Percentiles rank a stretch among this genome's conserved stretches.
phyloP scores from a whole-genome alignment of 35 echinoderm and acorn worm genomes.

The Nesometra sesokonis region DNA sequence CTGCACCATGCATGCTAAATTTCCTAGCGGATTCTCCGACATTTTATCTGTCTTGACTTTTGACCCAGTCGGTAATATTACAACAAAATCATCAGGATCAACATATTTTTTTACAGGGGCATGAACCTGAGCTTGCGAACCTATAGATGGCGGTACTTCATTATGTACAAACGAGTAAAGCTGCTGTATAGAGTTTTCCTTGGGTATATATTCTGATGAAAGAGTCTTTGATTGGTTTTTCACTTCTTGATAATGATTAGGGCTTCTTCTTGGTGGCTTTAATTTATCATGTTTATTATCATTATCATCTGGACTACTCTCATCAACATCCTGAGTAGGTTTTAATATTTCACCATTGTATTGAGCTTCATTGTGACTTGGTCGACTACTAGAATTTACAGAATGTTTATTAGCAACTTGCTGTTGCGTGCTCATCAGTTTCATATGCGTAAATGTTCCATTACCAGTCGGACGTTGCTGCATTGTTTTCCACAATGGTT shows the following conservation, averaged over 20 bases:
- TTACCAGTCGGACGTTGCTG: neutral
- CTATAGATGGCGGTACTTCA: neutral
- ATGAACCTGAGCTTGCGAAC: neutral
- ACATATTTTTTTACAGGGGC: conserved; percentile 25
- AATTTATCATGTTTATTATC: neutral
- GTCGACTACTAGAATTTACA: neutral
- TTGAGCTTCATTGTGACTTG: neutral
- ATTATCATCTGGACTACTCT: neutral
- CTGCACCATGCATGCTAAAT: conserved; percentile 60
- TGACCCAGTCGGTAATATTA: conserved; percentile 39
- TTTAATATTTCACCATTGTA: neutral
- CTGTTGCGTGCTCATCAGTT: neutral
- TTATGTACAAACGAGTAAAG: neutral
- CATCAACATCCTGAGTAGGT: neutral
- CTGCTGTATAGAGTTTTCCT: neutral
- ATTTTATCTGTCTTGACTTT: conserved; percentile 12
- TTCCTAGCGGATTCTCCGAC: conserved; percentile 47
- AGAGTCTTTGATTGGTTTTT: neutral
- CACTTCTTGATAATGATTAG: neutral
- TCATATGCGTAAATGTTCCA: conserved; percentile 4
- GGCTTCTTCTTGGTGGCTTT: neutral
- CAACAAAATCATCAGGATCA: conserved; percentile 58
- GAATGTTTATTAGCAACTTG: neutral
- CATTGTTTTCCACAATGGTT: neutral
- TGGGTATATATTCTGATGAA: neutral